Conservation (phyloP, 2,113 vertebrate genomes). For the Aleadryas rufinucha region DNA sequence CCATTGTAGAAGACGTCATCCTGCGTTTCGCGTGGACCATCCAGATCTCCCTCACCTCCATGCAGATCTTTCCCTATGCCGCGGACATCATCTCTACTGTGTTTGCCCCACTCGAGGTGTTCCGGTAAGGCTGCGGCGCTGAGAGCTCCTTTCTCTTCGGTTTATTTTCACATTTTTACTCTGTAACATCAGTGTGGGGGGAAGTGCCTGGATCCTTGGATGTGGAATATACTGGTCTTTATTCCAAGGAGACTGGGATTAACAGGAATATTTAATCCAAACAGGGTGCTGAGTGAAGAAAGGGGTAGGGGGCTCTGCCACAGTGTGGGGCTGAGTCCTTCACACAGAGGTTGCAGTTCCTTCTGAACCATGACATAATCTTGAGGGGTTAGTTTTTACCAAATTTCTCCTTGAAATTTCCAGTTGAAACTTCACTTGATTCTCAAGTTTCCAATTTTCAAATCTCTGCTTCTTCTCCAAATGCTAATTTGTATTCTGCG, state of each 20-base stretch:
- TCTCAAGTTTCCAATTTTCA: not conserved
- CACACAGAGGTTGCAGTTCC: not conserved
- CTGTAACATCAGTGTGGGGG: accelerated
- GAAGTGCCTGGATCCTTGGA: not conserved
- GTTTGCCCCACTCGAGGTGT: constrained; percentile 94
- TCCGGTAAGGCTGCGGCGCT: constrained; percentile 80
- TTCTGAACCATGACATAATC: not conserved
- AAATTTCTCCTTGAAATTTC: not conserved
- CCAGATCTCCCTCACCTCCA: constrained; percentile 86
- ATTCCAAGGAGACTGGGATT: not conserved
- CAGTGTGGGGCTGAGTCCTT: not conserved
- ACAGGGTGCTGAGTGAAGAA: not conserved
- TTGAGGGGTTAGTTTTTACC: not conserved
- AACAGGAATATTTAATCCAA: not conserved
- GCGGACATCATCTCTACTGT: constrained; percentile 89
- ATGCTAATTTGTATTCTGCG: accelerated
- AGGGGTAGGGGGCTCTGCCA: not conserved
- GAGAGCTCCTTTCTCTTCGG: not conserved
- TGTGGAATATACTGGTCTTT: accelerated
- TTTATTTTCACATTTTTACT: not conserved
- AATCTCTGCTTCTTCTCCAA: not conserved
- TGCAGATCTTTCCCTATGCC: constrained; percentile 73
- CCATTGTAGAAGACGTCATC: constrained; percentile 93
- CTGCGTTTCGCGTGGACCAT: constrained; percentile 97
- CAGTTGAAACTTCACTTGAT: not conserved